These are phyloP conservation scores for Resseliella maxima DNA, from an alignment of 2,888 invertebrate genomes.

Conservation along the genomic window DNA sequence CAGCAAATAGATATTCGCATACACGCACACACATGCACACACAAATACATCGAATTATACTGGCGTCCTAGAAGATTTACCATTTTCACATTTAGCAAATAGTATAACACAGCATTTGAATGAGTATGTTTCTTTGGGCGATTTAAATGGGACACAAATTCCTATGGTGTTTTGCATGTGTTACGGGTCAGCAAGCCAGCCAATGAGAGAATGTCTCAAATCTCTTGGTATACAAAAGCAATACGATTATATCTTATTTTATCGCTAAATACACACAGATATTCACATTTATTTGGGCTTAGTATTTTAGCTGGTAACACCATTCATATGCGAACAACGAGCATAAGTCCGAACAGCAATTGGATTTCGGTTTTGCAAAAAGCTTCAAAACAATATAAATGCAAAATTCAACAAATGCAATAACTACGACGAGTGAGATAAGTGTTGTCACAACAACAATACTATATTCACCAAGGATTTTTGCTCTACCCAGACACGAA, in stretches of 20 bases:
- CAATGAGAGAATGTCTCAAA: slow-evolving; percentile 22
- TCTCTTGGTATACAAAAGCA: slow-evolving; percentile 51
- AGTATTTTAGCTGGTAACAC: slow-evolving; percentile 15
- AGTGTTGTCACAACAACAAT: slow-evolving; percentile 31
- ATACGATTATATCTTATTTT: slow-evolving; percentile 44
- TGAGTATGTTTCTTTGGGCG: neutral
- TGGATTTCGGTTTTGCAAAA: slow-evolving; percentile 31
- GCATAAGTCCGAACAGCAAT: neutral
- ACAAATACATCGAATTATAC: neutral
- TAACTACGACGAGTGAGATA: slow-evolving; percentile 32
- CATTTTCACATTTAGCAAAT: neutral
- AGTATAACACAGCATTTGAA: neutral
- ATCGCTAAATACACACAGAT: slow-evolving; percentile 53
- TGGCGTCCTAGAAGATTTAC: neutral
- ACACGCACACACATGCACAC: too few relatives aligned
- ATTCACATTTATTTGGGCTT: slow-evolving; percentile 49
- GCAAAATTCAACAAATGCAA: slow-evolving; percentile 41
- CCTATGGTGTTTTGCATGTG: neutral
- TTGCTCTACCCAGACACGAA: neutral
- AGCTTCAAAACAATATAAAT: slow-evolving; percentile 45
- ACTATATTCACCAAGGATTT: neutral
- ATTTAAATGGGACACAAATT: neutral
- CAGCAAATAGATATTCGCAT: neutral
- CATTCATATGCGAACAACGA: slow-evolving; percentile 3
- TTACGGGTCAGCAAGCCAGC: slow-evolving; percentile 27